A percentile compares a stretch with the other conserved stretches of the same genome.
Evolutionary conservation across 1,140 invertebrate species (phyloP).

Genomic region (Trypoxylus dichotomus): DNA sequence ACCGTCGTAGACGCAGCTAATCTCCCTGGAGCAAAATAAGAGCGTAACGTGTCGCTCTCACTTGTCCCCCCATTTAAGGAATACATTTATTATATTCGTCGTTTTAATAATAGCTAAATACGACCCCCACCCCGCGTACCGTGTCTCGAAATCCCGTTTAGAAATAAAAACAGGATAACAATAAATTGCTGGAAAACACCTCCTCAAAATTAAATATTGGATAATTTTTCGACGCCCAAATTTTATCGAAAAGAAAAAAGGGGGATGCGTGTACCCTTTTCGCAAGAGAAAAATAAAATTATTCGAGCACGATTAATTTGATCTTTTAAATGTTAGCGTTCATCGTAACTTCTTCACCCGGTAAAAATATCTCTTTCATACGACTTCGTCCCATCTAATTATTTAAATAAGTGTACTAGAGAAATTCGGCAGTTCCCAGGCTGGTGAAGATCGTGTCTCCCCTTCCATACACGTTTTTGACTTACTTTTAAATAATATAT

Average conservation of each 20-base stretch:
- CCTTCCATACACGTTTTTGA: background rate
- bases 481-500: constrained; percentile 37
- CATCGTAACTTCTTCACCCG: too few relatives aligned
- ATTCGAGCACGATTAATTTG: background rate
- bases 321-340: too few relatives aligned
- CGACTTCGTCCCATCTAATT: too few relatives aligned
- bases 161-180: too few relatives aligned
- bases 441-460: background rate
- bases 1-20: background rate
- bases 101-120: background rate
- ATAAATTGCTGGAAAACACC: too few relatives aligned
- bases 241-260: too few relatives aligned
- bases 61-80: background rate
- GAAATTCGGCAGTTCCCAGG: background rate
- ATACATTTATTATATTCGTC: background rate
- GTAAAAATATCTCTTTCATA: too few relatives aligned
- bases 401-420: too few relatives aligned
- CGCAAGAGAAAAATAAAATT: too few relatives aligned
- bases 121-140: background rate
- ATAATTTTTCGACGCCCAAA: too few relatives aligned
- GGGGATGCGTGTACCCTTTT: too few relatives aligned
- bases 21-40: background rate
- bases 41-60: background rate
- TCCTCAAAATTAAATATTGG: too few relatives aligned
- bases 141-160: background rate